Evolutionary conservation across 2,888 invertebrate genomes (phyloP).

Genomic region (Mimas tiliae): DNA sequence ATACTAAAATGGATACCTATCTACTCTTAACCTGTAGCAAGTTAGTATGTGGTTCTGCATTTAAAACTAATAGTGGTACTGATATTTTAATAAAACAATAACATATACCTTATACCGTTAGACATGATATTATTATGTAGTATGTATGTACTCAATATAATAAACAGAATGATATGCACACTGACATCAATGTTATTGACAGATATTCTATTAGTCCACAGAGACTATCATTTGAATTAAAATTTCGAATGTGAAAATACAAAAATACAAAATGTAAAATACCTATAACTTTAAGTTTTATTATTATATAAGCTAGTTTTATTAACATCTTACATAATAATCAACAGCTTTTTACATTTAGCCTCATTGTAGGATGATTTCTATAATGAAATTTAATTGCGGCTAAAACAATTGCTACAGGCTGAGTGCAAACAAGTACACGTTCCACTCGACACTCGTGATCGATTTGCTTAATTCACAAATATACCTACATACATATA

Average conservation of each 20-base stretch:
- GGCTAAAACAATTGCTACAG: conserved; percentile 1
- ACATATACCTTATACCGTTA: neutral
- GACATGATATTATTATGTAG: no score
- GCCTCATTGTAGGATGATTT: neutral
- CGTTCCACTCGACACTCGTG: conserved; percentile 17
- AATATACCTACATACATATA: conserved; percentile 36
- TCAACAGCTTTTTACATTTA: conserved; percentile 12
- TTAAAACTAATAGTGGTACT: no score
- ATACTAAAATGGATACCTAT: conserved; percentile 29
- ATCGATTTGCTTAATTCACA: conserved; percentile 17
- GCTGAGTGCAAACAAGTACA: conserved; percentile 18
- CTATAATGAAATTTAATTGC: conserved; percentile 18
- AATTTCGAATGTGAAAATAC: neutral
- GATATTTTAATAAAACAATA: neutral
- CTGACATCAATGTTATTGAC: neutral
- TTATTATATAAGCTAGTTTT: conserved; percentile 12
- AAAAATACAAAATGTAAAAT: no score
- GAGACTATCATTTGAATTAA: neutral
- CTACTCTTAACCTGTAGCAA: conserved; percentile 23
- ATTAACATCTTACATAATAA: conserved; percentile 17
- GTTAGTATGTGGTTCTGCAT: neutral
- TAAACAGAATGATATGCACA: neutral
- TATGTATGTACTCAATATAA: neutral
- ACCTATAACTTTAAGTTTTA: neutral
- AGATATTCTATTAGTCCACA: neutral